Conservation (phyloP, 2,797 vertebrate genomes). For the Australoheros facetus region DNA sequence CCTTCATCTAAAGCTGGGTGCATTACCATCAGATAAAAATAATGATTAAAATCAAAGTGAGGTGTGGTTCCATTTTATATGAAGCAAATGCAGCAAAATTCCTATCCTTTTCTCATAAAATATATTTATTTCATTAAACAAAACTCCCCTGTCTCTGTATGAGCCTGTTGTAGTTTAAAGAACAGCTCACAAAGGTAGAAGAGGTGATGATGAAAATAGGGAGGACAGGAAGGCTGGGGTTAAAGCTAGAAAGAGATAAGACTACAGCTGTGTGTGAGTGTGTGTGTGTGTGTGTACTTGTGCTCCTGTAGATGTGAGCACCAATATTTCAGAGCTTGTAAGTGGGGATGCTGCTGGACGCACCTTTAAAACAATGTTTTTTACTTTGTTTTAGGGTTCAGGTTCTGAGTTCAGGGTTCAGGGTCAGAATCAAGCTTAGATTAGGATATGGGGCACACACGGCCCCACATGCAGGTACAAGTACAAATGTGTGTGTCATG, state of each 20-base stretch:
- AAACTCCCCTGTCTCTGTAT: fast-evolving
- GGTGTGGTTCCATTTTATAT: not conserved
- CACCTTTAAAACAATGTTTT: not conserved
- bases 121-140: not conserved
- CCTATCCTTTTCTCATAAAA: not conserved
- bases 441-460: not conserved
- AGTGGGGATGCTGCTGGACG: not conserved
- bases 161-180: not conserved
- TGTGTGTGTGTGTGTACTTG: not conserved
- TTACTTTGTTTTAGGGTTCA: not conserved
- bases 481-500: not conserved
- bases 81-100: not conserved
- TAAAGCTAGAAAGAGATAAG: not conserved
- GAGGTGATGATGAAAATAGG: not conserved
- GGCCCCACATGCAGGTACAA: not conserved
- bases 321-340: not conserved
- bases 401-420: not conserved
- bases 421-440: not conserved
- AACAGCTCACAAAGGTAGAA: not conserved
- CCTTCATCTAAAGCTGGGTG: too few species aligned
- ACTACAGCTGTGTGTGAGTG: not conserved
- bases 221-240: not conserved
- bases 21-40: too few species aligned
- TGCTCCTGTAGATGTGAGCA: not conserved
- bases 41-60: not conserved